These are phyloP conservation scores for Coptotermes formosanus DNA, from an alignment of 1,140 invertebrate species.

Conservation along the genomic window DNA sequence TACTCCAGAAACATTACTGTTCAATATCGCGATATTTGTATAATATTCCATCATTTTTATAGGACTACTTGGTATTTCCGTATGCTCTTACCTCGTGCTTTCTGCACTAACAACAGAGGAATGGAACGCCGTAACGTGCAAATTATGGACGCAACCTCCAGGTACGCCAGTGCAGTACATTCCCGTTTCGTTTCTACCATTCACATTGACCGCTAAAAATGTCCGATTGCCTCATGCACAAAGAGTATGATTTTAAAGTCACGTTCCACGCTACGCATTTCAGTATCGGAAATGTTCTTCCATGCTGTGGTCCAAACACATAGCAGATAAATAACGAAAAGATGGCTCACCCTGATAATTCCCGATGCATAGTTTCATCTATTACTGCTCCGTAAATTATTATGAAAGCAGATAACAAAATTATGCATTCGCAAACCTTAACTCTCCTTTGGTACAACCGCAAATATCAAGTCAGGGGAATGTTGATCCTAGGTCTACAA, in stretches of 20 bases:
- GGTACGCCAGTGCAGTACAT: no score
- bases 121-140: no score
- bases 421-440: not conserved
- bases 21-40: no score
- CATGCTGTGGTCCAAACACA: not conserved
- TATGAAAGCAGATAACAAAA: not conserved
- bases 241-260: not conserved
- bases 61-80: no score
- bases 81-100: no score
- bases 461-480: not conserved
- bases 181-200: no score
- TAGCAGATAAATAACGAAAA: constrained; percentile 4
- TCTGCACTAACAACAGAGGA: no score
- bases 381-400: not conserved
- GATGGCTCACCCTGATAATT: not conserved
- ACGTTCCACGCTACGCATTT: not conserved
- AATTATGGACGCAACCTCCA: no score
- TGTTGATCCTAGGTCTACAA: not conserved
- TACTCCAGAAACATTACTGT: no score
- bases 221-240: not conserved
- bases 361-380: not conserved
- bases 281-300: not conserved
- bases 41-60: no score
- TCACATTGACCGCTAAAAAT: not conserved
- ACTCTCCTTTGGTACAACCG: not conserved